Conservation (phyloP, 1,140 invertebrate genomes). For the Drosophila fuyamai region DNA sequence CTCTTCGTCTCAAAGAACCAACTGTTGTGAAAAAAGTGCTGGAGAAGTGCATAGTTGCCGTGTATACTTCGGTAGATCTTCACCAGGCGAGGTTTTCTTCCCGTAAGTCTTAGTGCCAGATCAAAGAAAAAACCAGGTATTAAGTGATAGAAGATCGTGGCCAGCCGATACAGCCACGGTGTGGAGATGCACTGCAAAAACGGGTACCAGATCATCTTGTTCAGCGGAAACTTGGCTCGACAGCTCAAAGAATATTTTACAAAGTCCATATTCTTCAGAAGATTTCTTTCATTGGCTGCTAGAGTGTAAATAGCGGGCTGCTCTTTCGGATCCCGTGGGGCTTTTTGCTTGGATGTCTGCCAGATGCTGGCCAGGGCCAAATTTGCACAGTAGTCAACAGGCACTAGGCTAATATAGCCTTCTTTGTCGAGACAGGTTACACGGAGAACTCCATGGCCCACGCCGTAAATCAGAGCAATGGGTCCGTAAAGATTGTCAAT, state of each 20-base stretch:
- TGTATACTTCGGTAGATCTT: slow-evolving; percentile 90
- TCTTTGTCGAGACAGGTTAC: slow-evolving; percentile 86
- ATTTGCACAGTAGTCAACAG: slow-evolving; percentile 92
- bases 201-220: slow-evolving; percentile 85
- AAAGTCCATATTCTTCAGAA: slow-evolving; percentile 87
- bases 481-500: slow-evolving; percentile 97
- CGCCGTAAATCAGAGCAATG: slow-evolving; percentile 89
- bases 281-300: slow-evolving; percentile 87
- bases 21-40: slow-evolving; percentile 87
- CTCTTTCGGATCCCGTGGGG: background rate
- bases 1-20: slow-evolving; percentile 90
- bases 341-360: slow-evolving; percentile 85
- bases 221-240: slow-evolving; percentile 69
- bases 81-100: slow-evolving; percentile 85
- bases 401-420: slow-evolving; percentile 87
- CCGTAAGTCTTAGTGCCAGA: slow-evolving; percentile 82
- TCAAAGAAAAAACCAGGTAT: slow-evolving; percentile 87
- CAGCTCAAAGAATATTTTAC: slow-evolving; percentile 43
- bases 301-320: slow-evolving; percentile 88
- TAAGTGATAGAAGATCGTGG: slow-evolving; percentile 86
- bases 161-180: slow-evolving; percentile 81
- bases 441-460: slow-evolving; percentile 90
- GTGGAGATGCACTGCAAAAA: slow-evolving; percentile 77
- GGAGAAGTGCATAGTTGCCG: slow-evolving; percentile 87
- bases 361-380: slow-evolving; percentile 90